Conservation (phyloP, 2,113 vertebrate species). For the Anguilla japonica region DNA sequence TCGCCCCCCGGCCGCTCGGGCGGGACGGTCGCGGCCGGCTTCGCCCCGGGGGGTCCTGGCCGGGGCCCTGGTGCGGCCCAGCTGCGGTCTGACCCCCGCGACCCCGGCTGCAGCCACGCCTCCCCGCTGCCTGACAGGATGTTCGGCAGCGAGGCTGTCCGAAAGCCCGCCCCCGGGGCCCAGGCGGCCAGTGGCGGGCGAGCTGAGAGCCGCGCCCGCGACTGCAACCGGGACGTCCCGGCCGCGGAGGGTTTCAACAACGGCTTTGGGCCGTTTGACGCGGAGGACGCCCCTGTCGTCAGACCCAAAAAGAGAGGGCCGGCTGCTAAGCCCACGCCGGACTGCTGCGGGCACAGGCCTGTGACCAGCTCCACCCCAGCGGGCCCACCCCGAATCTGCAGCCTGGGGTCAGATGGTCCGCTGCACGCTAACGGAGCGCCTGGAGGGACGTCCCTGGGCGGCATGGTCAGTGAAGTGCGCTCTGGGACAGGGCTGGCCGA, state of each 20-base stretch:
- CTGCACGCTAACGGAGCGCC: slow-evolving; percentile 44
- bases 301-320: slow-evolving; percentile 54
- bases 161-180: slow-evolving; percentile 60
- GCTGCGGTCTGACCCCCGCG: slow-evolving; percentile 64
- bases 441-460: slow-evolving; percentile 50
- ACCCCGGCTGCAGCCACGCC: slow-evolving; percentile 67
- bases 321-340: slow-evolving; percentile 58
- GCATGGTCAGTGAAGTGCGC: slow-evolving; percentile 57
- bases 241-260: slow-evolving; percentile 83
- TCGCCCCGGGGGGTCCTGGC: slow-evolving; percentile 69
- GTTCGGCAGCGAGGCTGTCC: slow-evolving; percentile 49
- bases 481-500: slow-evolving; percentile 40
- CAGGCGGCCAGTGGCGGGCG: slow-evolving; percentile 48
- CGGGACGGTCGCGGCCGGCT: slow-evolving; percentile 62
- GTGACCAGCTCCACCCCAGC: slow-evolving; percentile 80
- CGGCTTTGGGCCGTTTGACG: slow-evolving; percentile 75
- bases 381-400: slow-evolving; percentile 42
- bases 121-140: slow-evolving; percentile 58
- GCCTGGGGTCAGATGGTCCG: slow-evolving; percentile 52
- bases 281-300: slow-evolving; percentile 56
- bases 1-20: slow-evolving; percentile 74
- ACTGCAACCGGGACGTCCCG: slow-evolving; percentile 74
- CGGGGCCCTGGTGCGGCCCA: slow-evolving; percentile 61
- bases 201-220: slow-evolving; percentile 42
- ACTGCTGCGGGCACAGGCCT: slow-evolving; percentile 52